Percentiles rank a stretch among this genome's conserved stretches.
These are phyloP conservation scores for Penaeus monodon DNA, from an alignment of 2,888 invertebrate genomes.

Conservation along the genomic window DNA sequence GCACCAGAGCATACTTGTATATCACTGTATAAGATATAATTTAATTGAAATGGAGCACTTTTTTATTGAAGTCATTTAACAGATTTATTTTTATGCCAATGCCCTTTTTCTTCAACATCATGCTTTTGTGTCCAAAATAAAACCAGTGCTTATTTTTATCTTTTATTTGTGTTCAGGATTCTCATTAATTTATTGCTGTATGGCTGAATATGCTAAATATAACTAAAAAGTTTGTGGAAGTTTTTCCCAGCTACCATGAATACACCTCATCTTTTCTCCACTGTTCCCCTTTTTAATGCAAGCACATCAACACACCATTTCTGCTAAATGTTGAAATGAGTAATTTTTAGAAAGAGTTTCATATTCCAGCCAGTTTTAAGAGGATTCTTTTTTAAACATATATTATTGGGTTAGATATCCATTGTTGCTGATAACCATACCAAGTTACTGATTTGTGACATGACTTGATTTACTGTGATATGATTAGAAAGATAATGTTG, in stretches of 20 bases:
- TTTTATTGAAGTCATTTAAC: constrained; percentile 62
- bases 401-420: too few species aligned
- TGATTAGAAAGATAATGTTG: too few species aligned
- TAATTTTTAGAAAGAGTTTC: too few species aligned
- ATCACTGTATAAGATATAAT: constrained; percentile 63
- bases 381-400: too few species aligned
- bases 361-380: too few species aligned
- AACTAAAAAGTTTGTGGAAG: constrained; percentile 38
- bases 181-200: constrained; percentile 54
- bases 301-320: too few species aligned
- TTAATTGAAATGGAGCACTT: constrained; percentile 56
- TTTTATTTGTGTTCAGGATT: constrained; percentile 53
- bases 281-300: constrained; percentile 4
- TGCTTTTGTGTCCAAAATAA: constrained; percentile 60
- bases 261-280: not conserved
- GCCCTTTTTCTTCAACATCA: constrained; percentile 55
- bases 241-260: constrained; percentile 38
- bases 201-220: constrained; percentile 52
- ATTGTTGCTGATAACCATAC: too few species aligned
- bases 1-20: constrained; percentile 62
- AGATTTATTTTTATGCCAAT: constrained; percentile 58
- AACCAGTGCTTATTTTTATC: constrained; percentile 53
- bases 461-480: too few species aligned
- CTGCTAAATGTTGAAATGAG: too few species aligned
- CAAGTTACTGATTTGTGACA: too few species aligned